These are phyloP conservation scores for Lamellibrachia columna DNA, from an alignment of 2,888 invertebrate species.

Conservation along the genomic window DNA sequence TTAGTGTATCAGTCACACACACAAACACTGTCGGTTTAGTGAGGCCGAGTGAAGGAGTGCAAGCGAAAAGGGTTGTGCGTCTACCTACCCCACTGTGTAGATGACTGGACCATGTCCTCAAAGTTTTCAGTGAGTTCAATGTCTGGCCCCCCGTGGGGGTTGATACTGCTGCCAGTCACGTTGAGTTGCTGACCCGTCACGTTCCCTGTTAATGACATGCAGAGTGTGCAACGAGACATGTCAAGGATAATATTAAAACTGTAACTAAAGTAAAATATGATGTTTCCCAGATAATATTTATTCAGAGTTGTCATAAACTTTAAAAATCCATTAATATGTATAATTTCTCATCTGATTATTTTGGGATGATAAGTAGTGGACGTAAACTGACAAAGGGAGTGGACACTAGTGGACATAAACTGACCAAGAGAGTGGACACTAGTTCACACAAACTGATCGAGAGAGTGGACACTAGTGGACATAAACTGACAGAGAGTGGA, in stretches of 20 bases:
- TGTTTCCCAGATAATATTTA: neutral
- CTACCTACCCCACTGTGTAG: constrained; percentile 31
- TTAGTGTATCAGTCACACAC: neutral
- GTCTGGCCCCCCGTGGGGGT: constrained; percentile 30
- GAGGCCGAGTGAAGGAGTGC: neutral
- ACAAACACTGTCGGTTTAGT: neutral
- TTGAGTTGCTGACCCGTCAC: constrained; percentile 27
- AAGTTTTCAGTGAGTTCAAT: constrained; percentile 19
- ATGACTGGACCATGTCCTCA: constrained; percentile 28
- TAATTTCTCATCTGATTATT: neutral
- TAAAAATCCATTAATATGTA: neutral
- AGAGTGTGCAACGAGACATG: neutral
- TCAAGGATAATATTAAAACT: neutral
- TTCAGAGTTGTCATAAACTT: neutral
- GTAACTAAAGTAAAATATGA: neutral
- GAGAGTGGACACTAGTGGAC: neutral
- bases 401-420: neutral
- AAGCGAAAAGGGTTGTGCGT: neutral
- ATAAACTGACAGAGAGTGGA: neutral
- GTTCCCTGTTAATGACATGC: neutral
- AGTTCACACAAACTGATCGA: neutral
- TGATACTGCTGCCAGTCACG: constrained; percentile 34
- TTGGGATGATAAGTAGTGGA: neutral
- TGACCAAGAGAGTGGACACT: neutral
- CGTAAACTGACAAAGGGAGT: neutral